Evolutionary conservation across 2,888 invertebrate species (phyloP).

Genomic region (Spisula subtruncata): DNA sequence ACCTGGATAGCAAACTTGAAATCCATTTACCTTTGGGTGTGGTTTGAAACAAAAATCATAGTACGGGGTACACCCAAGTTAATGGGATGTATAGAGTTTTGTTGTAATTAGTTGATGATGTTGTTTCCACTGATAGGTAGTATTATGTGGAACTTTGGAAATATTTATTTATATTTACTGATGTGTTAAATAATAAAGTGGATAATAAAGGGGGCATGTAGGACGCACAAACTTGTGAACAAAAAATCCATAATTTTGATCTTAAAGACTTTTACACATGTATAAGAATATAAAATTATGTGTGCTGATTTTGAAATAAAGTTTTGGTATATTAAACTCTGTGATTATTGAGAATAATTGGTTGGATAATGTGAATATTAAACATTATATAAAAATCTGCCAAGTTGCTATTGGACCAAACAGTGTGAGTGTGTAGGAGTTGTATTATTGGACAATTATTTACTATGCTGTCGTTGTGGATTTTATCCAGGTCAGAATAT

Average conservation of each 20-base stretch:
- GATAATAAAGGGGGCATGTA: neutral
- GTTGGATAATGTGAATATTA: no score
- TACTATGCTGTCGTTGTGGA: no score
- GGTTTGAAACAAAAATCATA: slow-evolving; percentile 18
- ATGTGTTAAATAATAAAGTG: neutral
- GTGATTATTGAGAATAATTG: no score
- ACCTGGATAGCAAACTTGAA: slow-evolving; percentile 28
- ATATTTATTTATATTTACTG: neutral
- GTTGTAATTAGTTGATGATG: neutral
- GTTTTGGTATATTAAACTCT: no score
- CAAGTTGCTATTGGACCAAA: no score
- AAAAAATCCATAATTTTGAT: neutral
- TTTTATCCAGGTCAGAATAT: no score
- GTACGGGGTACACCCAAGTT: slow-evolving; percentile 4
- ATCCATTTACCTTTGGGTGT: slow-evolving; percentile 46
- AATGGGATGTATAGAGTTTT: neutral
- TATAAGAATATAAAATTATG: neutral
- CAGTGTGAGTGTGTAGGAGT: no score
- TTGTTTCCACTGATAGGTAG: neutral
- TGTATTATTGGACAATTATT: no score
- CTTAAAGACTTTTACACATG: neutral
- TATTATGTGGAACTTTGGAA: neutral
- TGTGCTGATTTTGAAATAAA: neutral
- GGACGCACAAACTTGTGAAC: neutral
- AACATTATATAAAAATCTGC: no score